Percentiles rank a stretch among this genome's conserved stretches.
These are phyloP conservation scores for Lycodopsis pacificus DNA, from an alignment of 2,797 vertebrate species.

Conservation along the genomic window DNA sequence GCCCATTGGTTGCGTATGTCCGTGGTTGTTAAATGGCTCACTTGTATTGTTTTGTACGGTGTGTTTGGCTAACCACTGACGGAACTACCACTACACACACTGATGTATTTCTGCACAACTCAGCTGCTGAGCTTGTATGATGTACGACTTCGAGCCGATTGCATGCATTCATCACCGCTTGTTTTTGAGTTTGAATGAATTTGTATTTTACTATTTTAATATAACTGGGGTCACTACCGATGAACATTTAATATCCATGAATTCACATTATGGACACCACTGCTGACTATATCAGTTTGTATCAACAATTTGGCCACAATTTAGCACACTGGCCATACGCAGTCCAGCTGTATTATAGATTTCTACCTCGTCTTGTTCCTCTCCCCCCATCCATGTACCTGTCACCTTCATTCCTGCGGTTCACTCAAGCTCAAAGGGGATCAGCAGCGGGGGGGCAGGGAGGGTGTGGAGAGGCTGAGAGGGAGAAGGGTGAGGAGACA, in stretches of 20 bases:
- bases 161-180: too few species aligned
- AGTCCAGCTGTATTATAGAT: background rate
- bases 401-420: conserved; percentile 79
- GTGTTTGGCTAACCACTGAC: background rate
- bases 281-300: background rate
- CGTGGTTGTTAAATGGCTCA: too few species aligned
- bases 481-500: conserved; percentile 9
- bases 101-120: too few species aligned
- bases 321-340: background rate
- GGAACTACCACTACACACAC: background rate
- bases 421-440: conserved; percentile 75
- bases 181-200: too few species aligned
- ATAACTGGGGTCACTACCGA: background rate
- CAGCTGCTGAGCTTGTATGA: too few species aligned
- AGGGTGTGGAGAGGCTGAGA: conserved; percentile 25
- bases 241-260: background rate
- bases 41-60: too few species aligned
- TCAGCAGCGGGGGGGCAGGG: conserved; percentile 24
- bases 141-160: too few species aligned
- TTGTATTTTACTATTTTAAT: too few species aligned
- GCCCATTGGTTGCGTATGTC: too few species aligned
- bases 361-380: background rate
- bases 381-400: conserved; percentile 65
- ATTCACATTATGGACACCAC: background rate
- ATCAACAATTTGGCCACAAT: background rate